Conservation (phyloP, 2,113 vertebrate species). For the Psittacula cyanocephala region DNA sequence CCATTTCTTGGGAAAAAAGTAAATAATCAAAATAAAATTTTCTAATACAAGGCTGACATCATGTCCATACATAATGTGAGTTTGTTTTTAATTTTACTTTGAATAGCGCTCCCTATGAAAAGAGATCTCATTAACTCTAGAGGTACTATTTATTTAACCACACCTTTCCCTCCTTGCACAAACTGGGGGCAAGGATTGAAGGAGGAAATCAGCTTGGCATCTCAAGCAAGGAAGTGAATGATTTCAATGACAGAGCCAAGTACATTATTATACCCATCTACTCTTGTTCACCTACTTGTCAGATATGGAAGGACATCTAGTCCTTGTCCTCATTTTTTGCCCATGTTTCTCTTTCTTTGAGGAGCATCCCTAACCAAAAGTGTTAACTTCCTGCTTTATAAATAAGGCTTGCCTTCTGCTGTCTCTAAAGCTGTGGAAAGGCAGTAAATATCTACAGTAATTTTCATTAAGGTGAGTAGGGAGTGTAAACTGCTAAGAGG, state of each 20-base stretch:
- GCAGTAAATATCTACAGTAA: neutral
- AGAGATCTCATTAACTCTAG: neutral
- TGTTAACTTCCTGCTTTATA: neutral
- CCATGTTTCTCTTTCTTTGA: neutral
- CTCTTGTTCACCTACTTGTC: constrained; percentile 10
- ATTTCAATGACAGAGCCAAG: neutral
- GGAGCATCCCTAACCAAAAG: neutral
- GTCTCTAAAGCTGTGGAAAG: neutral
- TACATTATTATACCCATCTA: neutral
- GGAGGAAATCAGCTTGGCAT: neutral
- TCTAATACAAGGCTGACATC: neutral
- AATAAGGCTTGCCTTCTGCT: neutral
- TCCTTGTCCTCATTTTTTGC: constrained; percentile 27
- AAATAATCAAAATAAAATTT: neutral
- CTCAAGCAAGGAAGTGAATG: neutral
- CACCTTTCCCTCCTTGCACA: neutral
- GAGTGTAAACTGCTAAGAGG: neutral
- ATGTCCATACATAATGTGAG: neutral
- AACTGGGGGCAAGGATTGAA: neutral
- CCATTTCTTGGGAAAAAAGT: neutral
- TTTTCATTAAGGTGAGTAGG: neutral
- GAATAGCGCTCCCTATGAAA: neutral
- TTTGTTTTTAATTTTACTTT: neutral
- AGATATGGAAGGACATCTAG: neutral
- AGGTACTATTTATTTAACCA: neutral